Evolutionary conservation across 1,140 invertebrate genomes (phyloP).

Genomic region (Leguminivora glycinivorella): DNA sequence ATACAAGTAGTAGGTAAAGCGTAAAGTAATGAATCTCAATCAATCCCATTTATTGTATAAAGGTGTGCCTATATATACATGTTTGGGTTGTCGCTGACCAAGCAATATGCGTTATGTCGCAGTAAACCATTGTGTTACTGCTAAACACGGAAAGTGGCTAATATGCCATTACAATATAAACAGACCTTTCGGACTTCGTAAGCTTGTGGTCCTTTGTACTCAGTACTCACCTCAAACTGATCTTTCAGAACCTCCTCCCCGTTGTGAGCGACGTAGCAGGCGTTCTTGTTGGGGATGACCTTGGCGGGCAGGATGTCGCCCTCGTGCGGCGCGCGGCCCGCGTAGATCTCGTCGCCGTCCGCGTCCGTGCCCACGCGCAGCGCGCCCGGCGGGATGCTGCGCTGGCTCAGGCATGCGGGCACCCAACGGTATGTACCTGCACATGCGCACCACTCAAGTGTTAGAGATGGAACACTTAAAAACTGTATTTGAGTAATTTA

Average conservation of each 20-base stretch:
- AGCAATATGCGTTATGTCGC: too few species aligned
- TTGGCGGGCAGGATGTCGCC: slow-evolving; percentile 88
- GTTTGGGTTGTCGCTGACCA: too few species aligned
- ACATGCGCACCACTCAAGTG: slow-evolving; percentile 29
- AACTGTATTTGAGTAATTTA: too few species aligned
- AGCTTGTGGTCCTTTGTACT: neutral
- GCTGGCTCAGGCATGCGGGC: slow-evolving; percentile 68
- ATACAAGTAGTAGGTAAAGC: too few species aligned
- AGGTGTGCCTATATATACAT: too few species aligned
- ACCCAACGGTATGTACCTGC: slow-evolving; percentile 74
- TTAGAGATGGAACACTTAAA: too few species aligned
- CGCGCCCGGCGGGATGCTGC: slow-evolving; percentile 77
- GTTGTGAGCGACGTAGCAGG: slow-evolving; percentile 82
- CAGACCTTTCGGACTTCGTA: too few species aligned
- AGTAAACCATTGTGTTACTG: too few species aligned
- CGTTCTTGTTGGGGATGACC: slow-evolving; percentile 83
- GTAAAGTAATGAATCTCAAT: too few species aligned
- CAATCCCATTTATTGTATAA: too few species aligned
- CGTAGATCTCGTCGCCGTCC: slow-evolving; percentile 86
- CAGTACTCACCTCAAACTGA: slow-evolving; percentile 81
- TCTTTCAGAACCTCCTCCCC: slow-evolving; percentile 82
- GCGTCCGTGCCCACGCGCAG: slow-evolving; percentile 85
- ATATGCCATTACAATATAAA: too few species aligned
- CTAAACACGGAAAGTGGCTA: too few species aligned
- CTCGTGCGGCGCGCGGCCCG: slow-evolving; percentile 85